Base-by-base conservation (phyloP, 2,113 vertebrate species). In the Misgurnus mizolepis region DNA sequence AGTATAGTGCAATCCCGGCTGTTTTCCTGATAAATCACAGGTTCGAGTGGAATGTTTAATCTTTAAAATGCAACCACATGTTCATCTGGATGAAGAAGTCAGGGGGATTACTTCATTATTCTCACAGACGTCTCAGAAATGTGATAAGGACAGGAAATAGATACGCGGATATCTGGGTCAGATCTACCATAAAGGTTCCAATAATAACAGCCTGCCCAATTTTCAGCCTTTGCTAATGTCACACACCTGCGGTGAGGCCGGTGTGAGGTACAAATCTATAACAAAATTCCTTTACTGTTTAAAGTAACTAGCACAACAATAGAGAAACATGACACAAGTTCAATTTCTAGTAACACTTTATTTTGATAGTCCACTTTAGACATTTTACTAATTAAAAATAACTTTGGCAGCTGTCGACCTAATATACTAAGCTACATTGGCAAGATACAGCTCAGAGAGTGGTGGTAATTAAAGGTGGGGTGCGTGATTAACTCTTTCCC, bases 191-290 rank as follows among this genome's bases (percentile, higher is more conserved):
- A 72, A 58, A 56, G 40, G 55, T 17, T 74, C 61, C 22, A 41
- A 64, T 78, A 82, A 82, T 74, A 82, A 79, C 68, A 80, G 12
- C 60, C 43, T 47, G 56, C 34, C 66, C 17, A 80, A 80, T 80
- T 71, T 49, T 80, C 64, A 71, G 14, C 72, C 39, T 27, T 39
- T n/a, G 49, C 22, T 83, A 77, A 80, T 77, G 40, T 50, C 50
- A 75, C 72, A 80, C 73, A 77, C 65, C 76, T 83, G 71, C 3
- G 4, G 40, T 61, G 4, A 80, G 68, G 53, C 39, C 14, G 45
- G 34, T 66, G 34, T 39, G 41, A 10, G 9, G 49, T 12, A 53
- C 9, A 53, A 53, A 53, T 1, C 2, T 50, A 50, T 4, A 56
- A 17, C 15, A 18, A 58, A 58, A 58, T 2, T 55, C 53, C 15